These are phyloP conservation scores for Eristalinus sepulchralis DNA, from an alignment of 2,888 invertebrate genomes.

Conservation along the genomic window DNA sequence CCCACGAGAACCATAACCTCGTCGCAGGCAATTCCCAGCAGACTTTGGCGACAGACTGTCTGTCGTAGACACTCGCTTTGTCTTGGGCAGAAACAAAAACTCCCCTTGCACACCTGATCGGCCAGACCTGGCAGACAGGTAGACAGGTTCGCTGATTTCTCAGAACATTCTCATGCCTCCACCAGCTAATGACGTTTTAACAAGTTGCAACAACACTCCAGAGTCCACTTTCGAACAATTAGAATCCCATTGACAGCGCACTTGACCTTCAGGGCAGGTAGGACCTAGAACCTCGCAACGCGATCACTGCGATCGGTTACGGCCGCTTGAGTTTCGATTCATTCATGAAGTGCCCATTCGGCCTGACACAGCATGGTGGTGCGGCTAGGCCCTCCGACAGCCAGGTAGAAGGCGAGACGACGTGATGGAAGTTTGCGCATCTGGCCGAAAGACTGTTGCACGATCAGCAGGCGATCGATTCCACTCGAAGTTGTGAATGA, in stretches of 20 bases:
- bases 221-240: conserved; percentile 74
- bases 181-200: conserved; percentile 79
- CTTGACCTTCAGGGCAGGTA: conserved; percentile 69
- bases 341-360: conserved; percentile 67
- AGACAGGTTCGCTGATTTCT: conserved; percentile 5
- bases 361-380: conserved; percentile 25
- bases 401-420: conserved; percentile 27
- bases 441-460: conserved; percentile 48
- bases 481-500: conserved; percentile 65
- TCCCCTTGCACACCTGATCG: conserved; percentile 57
- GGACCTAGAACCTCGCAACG: not conserved
- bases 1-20: conserved; percentile 12
- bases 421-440: conserved; percentile 40
- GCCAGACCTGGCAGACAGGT: too few species aligned
- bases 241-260: conserved; percentile 67
- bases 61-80: conserved; percentile 53
- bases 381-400: not conserved
- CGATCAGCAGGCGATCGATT: conserved; percentile 61
- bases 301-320: conserved; percentile 40
- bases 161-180: conserved; percentile 63
- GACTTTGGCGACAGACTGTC: conserved; percentile 76
- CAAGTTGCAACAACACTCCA: conserved; percentile 74
- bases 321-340: conserved; percentile 58
- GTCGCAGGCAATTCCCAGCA: conserved; percentile 1
- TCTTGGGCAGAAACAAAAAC: conserved; percentile 73